Evolutionary conservation across 2,113 vertebrate genomes (phyloP).

Genomic region (Apodemus speciosus): DNA sequence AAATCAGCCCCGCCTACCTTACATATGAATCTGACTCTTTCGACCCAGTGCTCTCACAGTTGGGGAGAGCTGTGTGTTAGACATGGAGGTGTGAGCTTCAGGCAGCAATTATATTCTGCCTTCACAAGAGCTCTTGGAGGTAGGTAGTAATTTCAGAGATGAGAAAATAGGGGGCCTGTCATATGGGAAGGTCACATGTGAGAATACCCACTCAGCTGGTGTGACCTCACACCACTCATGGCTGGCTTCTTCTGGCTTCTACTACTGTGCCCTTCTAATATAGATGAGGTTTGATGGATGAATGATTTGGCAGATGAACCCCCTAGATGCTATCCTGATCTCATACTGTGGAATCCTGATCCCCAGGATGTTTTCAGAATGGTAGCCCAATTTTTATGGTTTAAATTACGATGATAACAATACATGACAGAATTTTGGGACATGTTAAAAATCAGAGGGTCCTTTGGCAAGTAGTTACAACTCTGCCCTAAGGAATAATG

Average conservation of each 20-base stretch:
- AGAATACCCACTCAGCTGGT: not conserved
- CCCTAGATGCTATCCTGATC: not conserved
- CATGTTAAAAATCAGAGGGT: not conserved
- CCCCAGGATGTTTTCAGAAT: not conserved
- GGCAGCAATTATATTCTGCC: not conserved
- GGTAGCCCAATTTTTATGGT: not conserved
- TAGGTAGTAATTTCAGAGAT: not conserved
- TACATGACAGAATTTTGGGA: not conserved
- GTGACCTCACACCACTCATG: not conserved
- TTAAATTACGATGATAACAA: not conserved
- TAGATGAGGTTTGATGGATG: not conserved
- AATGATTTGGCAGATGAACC: not conserved
- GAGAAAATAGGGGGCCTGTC: not conserved
- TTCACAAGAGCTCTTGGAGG: not conserved
- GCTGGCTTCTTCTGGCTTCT: not conserved
- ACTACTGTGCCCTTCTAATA: not conserved
- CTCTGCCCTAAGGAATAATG: not conserved
- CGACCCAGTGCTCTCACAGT: not conserved
- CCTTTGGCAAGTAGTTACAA: constrained; percentile 17
- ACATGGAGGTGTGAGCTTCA: not conserved
- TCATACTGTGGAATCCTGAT: not conserved
- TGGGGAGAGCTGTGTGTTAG: not conserved
- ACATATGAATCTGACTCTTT: not conserved
- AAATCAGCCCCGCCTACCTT: not conserved
- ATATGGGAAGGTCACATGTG: not conserved